A percentile compares a stretch with the other conserved stretches of the same genome.
phyloP scores from a whole-genome alignment of 2,888 invertebrate genomes.

The Drosophila yooni region DNA sequence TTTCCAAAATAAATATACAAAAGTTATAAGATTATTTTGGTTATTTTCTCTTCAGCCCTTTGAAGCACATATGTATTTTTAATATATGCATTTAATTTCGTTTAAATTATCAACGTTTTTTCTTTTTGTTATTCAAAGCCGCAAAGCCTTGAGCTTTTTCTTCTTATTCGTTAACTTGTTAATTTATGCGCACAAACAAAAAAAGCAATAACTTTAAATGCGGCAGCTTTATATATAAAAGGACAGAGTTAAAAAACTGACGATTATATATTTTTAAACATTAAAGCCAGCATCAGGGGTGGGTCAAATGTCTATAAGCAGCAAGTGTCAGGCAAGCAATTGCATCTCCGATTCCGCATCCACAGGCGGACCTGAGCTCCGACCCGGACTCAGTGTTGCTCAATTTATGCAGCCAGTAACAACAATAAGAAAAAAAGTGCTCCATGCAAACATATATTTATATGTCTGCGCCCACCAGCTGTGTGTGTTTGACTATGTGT shows the following conservation, averaged over 20 bases:
- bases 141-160: slow-evolving; percentile 3
- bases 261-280: slow-evolving; percentile 42
- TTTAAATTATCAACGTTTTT: not conserved
- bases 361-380: slow-evolving; percentile 6
- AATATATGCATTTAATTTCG: slow-evolving; percentile 18
- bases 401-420: slow-evolving; percentile 71
- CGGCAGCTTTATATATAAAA: slow-evolving; percentile 14
- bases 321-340: slow-evolving; percentile 73
- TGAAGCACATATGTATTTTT: not conserved
- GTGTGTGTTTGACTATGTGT: slow-evolving; percentile 25
- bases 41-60: not conserved
- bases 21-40: not conserved
- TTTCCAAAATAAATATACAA: not conserved
- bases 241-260: slow-evolving; percentile 18
- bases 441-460: slow-evolving; percentile 78
- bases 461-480: slow-evolving; percentile 76
- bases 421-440: slow-evolving; percentile 21
- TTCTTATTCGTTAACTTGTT: slow-evolving; percentile 33
- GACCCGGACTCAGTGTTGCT: slow-evolving; percentile 36
- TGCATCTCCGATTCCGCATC: slow-evolving; percentile 50
- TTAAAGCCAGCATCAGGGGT: slow-evolving; percentile 35
- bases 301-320: slow-evolving; percentile 74
- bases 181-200: slow-evolving; percentile 65
- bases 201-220: slow-evolving; percentile 55
- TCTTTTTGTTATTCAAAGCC: not conserved